Evolutionary conservation across 2,888 invertebrate genomes (phyloP), one percentile per base, ranked within the genome.

Genomic region (Frankliniella intonsa): DNA sequence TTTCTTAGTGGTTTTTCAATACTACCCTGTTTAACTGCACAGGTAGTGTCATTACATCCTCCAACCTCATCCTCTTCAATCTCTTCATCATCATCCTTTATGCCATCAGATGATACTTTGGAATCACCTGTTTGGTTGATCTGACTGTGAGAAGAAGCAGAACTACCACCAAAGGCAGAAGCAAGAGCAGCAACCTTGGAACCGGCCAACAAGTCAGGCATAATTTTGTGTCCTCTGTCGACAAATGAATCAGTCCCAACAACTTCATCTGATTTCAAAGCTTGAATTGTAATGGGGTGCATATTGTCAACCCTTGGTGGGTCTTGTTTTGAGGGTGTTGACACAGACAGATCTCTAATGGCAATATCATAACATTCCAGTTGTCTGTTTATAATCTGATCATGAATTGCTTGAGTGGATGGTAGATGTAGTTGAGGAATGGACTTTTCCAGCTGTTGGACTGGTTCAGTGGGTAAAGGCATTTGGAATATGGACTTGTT

Each of bases 351-450:
- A 81, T 86, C 86, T 80, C 86, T 83, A 14, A 86, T 82, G 14
- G 86, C 86, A 84, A 86, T 85, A 83, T 86, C 86, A 82, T 86
- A 86, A 81, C 86, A 86, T 82, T 85, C 84, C 49, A 86, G 83
- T 81, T 86, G 86, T 27, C 85, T 85, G 81, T 85, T 86, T 22
- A 86, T 86, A 8, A 76, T 76, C 69, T 76, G 69, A 76, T 76
- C 85, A 25, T 84, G 83, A 22, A 84, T 83, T 76, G 84, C 82
- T 76, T 83, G 81, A 55, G 83, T 83, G 17, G 83, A 27, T 55
- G 81, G 79, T 27, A 65, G 27, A 50, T 84, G 83, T 27, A 83
- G 83, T 3, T 83, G 83, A 80, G 83, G 83, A 17, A 83, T 76
- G 10, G 25, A 10, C 12, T 19, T n/a, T 9, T 69, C 69, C 7